A percentile compares a stretch with the other conserved stretches of the same genome.
phyloP scores from a whole-genome alignment of 92 coral and sea anemone species.

The Palythoa grandiflora region DNA sequence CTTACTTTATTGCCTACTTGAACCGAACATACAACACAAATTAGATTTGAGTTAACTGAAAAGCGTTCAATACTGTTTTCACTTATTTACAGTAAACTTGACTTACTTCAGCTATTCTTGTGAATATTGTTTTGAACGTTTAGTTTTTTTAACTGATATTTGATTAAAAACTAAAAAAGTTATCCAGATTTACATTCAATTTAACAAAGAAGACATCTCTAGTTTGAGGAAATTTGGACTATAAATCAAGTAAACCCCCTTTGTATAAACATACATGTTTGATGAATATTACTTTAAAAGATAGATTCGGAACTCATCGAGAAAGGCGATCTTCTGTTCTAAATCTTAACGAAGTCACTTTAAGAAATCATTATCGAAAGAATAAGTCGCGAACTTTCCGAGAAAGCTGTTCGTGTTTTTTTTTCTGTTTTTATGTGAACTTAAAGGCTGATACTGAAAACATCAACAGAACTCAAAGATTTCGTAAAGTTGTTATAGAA shows the following conservation, averaged over 20 bases:
- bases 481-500: not conserved
- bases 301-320: not conserved
- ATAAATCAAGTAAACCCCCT: not conserved
- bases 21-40: not conserved
- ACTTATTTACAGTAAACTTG: not conserved
- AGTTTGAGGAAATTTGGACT: not conserved
- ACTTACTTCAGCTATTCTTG: no score
- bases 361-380: not conserved
- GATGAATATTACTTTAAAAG: not conserved
- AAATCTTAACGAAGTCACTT: not conserved
- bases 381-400: not conserved
- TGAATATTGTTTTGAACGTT: not conserved
- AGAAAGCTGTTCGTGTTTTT: not conserved
- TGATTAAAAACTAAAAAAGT: not conserved
- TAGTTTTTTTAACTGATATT: not conserved
- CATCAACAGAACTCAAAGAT: slow-evolving; percentile 13
- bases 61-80: not conserved
- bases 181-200: not conserved
- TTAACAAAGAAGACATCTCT: not conserved
- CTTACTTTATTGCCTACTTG: not conserved
- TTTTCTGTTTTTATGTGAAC: not conserved
- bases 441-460: not conserved
- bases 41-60: not conserved
- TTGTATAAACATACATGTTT: not conserved
- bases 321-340: not conserved